Base-by-base conservation (phyloP, 2,888 invertebrate genomes). In the Ophion ventricosus region DNA sequence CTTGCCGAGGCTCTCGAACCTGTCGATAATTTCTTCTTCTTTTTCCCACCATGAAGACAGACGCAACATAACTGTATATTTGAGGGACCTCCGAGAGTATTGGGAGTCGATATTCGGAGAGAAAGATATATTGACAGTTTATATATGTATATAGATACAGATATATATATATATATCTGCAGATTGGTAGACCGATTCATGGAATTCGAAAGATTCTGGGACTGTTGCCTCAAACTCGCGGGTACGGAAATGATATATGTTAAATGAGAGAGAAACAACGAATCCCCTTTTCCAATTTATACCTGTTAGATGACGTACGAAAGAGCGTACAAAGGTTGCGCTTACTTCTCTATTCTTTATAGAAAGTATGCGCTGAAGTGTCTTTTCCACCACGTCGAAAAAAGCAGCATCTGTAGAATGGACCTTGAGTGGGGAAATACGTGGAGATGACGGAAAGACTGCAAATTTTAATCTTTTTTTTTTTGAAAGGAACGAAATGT, bases 1-100 rank as follows among this genome's bases (percentile, higher is more conserved):
- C 87, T 89, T 85, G 56, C 29, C 26, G 35, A 59, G 23, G 14
- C 2, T 43, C 43, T 79, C 70, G 59, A 61, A 82, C 66, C 81
- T 75, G 78, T 81, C 84, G 66, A 84, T 77, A 77, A 72, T 78
- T 54, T 79, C 35, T 82, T 75, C n/a, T n/a, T n/a, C n/a, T n/a
- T n/a, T n/a, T 72, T 61, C 72, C 43, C 35, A 40, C 61, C 43
- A 5, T 74, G 35, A 74, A 75, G 56, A 40, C 61, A 72, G 64
- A 54, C 54, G 5, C 57, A 73, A 74, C 74, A 49, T 25, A 73
- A 67, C 74, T 66, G 11, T 66, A 57, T 69, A 43, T 49, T 35
- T 17, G 73, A 40, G 59, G 59, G 57, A 59, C 14, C 29, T 73
- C 23, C 7, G 17, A 59, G 29, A 59, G 64, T 73, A 57, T 73